These are phyloP conservation scores for Grantiella picta DNA, from an alignment of 2,113 vertebrate genomes.

Conservation along the genomic window DNA sequence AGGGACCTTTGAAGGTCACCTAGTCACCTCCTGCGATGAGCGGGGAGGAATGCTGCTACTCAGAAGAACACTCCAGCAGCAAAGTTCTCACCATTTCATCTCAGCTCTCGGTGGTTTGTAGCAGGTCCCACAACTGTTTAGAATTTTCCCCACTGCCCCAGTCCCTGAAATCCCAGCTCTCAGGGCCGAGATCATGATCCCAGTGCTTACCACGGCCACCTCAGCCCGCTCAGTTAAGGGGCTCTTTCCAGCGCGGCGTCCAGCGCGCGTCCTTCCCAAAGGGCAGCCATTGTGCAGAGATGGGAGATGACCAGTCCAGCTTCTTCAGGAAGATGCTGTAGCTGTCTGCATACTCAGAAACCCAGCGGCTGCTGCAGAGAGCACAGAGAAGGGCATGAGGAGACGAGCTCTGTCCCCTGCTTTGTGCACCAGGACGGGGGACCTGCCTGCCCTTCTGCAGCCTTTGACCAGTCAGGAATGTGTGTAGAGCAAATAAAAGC, in stretches of 20 bases:
- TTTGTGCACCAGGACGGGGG: neutral
- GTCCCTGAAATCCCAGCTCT: neutral
- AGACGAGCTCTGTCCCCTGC: neutral
- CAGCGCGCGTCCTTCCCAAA: neutral
- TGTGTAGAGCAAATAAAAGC: fast-evolving
- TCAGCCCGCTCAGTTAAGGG: neutral
- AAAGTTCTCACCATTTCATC: neutral
- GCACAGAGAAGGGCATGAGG: neutral
- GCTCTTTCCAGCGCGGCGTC: neutral
- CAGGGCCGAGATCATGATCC: neutral
- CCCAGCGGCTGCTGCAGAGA: conserved; percentile 10
- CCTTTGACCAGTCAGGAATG: fast-evolving
- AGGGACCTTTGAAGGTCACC: neutral
- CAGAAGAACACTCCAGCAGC: neutral
- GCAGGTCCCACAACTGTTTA: fast-evolving
- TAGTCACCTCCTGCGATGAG: neutral
- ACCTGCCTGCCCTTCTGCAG: neutral
- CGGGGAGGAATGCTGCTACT: neutral
- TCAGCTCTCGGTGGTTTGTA: neutral
- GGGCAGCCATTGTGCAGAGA: neutral
- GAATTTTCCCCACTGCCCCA: neutral
- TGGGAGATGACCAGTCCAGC: neutral
- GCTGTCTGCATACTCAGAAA: conserved; percentile 40
- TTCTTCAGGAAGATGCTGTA: conserved; percentile 7
- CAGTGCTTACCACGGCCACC: neutral